phyloP scores from a whole-genome alignment of 2,888 invertebrate species.

The Agrotis clavis region DNA sequence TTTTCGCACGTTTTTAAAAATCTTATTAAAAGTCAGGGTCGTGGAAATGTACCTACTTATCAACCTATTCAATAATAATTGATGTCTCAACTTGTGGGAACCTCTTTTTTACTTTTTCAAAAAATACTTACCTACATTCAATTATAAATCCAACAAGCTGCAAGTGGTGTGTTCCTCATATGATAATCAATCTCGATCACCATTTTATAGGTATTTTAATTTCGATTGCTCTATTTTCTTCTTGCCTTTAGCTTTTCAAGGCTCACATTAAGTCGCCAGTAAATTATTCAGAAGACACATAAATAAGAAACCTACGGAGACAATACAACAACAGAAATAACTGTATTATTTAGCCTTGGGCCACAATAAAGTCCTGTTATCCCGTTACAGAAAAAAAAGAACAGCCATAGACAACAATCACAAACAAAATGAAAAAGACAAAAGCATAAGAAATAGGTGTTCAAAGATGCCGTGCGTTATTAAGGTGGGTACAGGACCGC shows the following conservation, averaged over 20 bases:
- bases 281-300: not conserved
- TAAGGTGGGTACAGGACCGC: slow-evolving; percentile 76
- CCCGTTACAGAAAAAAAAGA: slow-evolving; percentile 45
- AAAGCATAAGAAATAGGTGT: slow-evolving; percentile 55
- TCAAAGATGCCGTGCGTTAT: slow-evolving; percentile 71
- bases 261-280: no score
- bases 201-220: not conserved
- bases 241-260: not conserved
- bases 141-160: not conserved
- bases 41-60: not conserved
- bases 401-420: slow-evolving; percentile 33
- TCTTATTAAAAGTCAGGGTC: not conserved
- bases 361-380: slow-evolving; percentile 14
- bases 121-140: not conserved
- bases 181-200: not conserved
- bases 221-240: not conserved
- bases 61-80: no score
- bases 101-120: not conserved
- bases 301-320: slow-evolving; percentile 28
- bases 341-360: slow-evolving; percentile 35
- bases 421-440: slow-evolving; percentile 53
- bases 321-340: slow-evolving; percentile 36
- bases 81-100: not conserved
- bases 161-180: not conserved
- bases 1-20: not conserved